Evolutionary conservation across 2,888 invertebrate species (phyloP).

Genomic region (Sphaeridia pumilis): DNA sequence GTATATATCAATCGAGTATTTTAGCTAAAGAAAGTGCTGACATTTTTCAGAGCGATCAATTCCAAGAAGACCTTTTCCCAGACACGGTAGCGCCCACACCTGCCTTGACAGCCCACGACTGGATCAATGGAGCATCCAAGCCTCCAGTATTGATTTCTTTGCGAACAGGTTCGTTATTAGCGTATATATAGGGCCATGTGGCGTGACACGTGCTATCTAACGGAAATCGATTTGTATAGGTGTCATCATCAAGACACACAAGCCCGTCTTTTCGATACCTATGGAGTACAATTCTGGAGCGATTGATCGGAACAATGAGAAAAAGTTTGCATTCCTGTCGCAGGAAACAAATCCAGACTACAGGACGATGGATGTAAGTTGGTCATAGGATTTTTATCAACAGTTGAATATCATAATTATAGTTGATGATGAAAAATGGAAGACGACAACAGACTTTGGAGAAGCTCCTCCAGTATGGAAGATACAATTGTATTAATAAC

Average conservation of each 20-base stretch:
- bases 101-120: conserved; percentile 73
- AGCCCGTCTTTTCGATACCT: conserved; percentile 51
- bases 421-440: too few species aligned
- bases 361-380: conserved; percentile 54
- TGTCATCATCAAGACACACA: conserved; percentile 59
- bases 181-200: too few species aligned
- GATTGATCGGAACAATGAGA: conserved; percentile 64
- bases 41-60: conserved; percentile 51
- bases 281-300: conserved; percentile 44
- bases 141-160: conserved; percentile 68
- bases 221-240: conserved; percentile 50
- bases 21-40: too few species aligned
- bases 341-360: conserved; percentile 80
- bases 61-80: conserved; percentile 86
- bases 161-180: conserved; percentile 59
- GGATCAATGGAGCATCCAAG: conserved; percentile 72
- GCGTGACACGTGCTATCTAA: too few species aligned
- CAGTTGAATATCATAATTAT: too few species aligned
- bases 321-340: conserved; percentile 74
- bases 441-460: too few species aligned
- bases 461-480: too few species aligned
- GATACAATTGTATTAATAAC: too few species aligned
- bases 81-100: conserved; percentile 76
- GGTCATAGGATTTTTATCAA: too few species aligned
- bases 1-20: too few species aligned